Evolutionary conservation across 2,113 vertebrate species (phyloP).

Genomic region (Circaetus gallicus): DNA sequence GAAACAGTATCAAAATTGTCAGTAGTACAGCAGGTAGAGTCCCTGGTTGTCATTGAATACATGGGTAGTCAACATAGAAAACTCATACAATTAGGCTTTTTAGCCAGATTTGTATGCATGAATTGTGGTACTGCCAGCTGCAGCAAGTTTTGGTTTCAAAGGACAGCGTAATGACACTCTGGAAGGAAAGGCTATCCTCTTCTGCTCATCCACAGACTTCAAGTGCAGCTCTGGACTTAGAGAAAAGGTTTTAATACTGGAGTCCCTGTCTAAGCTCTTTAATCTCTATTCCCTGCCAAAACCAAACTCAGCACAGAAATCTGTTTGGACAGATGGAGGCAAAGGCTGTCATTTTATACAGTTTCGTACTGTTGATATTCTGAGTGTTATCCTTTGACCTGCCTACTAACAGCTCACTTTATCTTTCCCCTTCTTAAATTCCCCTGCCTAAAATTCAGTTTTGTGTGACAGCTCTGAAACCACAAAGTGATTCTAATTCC

Average conservation of each 20-base stretch:
- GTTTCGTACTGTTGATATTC: not conserved
- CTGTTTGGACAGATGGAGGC: slow-evolving; percentile 27
- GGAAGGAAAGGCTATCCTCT: not conserved
- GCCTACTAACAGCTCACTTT: not conserved
- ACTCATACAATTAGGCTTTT: not conserved
- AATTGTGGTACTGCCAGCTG: not conserved
- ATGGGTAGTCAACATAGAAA: not conserved
- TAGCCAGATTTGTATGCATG: not conserved
- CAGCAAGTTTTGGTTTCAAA: not conserved
- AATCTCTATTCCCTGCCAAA: not conserved
- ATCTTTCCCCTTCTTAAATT: not conserved
- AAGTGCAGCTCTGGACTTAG: not conserved
- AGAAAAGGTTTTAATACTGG: not conserved
- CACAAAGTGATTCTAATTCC: not conserved
- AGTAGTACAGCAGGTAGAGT: not conserved
- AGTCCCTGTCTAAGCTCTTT: not conserved
- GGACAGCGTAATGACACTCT: not conserved
- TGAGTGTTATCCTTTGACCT: not conserved
- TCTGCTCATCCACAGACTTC: not conserved
- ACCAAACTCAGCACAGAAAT: not conserved
- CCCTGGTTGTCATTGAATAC: not conserved
- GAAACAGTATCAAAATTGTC: not conserved
- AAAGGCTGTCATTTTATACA: not conserved
- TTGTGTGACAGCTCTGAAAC: not conserved
- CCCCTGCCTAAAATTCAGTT: not conserved